These are phyloP conservation scores for Pelosia muscerda DNA, from an alignment of 2,888 invertebrate species.

Conservation along the genomic window DNA sequence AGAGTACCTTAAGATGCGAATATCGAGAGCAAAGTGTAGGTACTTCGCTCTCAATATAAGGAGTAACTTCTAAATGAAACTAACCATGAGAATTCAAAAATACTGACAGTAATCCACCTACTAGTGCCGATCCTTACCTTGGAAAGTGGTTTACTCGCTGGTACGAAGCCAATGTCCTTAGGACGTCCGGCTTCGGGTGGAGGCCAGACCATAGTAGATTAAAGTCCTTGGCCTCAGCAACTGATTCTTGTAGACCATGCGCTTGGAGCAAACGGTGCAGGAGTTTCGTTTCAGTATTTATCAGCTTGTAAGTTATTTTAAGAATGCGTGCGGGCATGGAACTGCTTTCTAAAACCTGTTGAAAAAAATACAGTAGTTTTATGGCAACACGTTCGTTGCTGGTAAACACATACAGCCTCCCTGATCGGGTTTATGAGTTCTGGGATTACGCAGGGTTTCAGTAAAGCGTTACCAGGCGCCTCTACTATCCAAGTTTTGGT, in stretches of 20 bases:
- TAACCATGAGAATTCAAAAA: slow-evolving; percentile 29
- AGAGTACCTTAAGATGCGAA: not conserved
- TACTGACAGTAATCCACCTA: slow-evolving; percentile 49
- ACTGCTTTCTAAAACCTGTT: slow-evolving; percentile 76
- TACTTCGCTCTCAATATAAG: not conserved
- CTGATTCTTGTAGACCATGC: slow-evolving; percentile 91
- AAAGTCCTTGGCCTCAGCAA: slow-evolving; percentile 89
- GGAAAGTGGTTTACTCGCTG: slow-evolving; percentile 99
- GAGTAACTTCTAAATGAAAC: not conserved
- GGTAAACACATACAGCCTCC: not conserved
- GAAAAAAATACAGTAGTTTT: not conserved
- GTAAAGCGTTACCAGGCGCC: not conserved
- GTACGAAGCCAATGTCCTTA: slow-evolving; percentile 93
- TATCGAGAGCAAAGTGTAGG: not conserved
- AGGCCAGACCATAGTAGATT: slow-evolving; percentile 97
- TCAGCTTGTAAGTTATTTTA: slow-evolving; percentile 92
- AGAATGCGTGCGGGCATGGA: slow-evolving; percentile 90
- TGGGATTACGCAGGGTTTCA: not conserved
- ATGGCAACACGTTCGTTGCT: not conserved
- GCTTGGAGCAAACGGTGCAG: slow-evolving; percentile 91
- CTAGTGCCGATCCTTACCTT: slow-evolving; percentile 80
- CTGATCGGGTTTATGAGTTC: not conserved
- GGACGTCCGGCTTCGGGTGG: slow-evolving; percentile 95
- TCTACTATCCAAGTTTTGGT: too few relatives aligned
- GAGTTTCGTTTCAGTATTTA: slow-evolving; percentile 94